Percentiles rank a stretch among this genome's conserved stretches.
Evolutionary conservation across 30 jellyfish, hydroid and myxozoan genomes (phyloP).

Genomic region (Mastigias papua): DNA sequence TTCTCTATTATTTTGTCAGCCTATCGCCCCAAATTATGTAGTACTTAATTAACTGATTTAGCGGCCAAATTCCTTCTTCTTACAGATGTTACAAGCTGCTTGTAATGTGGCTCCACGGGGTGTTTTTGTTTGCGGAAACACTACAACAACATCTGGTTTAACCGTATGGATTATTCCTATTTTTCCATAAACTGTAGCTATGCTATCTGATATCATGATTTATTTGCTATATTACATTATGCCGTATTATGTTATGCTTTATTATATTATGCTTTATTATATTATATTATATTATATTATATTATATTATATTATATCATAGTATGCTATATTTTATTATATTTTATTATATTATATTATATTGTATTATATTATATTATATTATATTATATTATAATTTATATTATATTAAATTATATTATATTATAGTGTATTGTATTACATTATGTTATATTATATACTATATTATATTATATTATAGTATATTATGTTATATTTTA

Average conservation of each 20-base stretch:
- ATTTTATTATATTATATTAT: not conserved
- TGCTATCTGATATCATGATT: not conserved
- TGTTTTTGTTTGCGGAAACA: constrained; percentile 98
- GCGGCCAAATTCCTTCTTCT: not conserved
- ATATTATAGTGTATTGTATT: no score
- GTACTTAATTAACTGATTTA: not conserved
- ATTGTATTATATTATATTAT: not conserved
- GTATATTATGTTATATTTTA: no score
- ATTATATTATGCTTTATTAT: no score
- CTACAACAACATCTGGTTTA: constrained; percentile 98
- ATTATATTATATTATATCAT: no score
- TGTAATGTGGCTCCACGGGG: constrained; percentile 98
- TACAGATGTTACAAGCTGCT: constrained; percentile 95
- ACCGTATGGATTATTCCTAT: constrained; percentile 65
- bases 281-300: no score
- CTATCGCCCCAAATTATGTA: not conserved
- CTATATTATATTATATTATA: no score
- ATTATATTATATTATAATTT: not conserved
- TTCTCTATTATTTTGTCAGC: no score
- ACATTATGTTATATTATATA: no score
- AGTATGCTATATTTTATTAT: no score
- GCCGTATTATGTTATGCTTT: not conserved
- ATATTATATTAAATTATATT: not conserved
- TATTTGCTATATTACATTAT: not conserved
- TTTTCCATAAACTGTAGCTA: not conserved